A percentile compares a stretch with the other conserved stretches of the same genome.
These are phyloP conservation scores for Nephrocerus scutellatus DNA, from an alignment of 2,888 invertebrate species.

Conservation along the genomic window DNA sequence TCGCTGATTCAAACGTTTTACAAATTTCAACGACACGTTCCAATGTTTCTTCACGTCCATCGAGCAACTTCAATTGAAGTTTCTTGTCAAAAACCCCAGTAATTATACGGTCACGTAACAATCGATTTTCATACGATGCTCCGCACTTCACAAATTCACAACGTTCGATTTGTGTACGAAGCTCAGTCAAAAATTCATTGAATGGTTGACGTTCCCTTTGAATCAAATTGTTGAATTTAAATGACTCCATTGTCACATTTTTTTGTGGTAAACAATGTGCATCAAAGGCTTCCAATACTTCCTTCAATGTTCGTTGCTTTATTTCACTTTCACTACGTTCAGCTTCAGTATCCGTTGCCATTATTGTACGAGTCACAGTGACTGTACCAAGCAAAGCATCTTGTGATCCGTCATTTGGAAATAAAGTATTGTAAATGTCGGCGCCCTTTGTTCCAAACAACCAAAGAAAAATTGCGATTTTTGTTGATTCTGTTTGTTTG, in stretches of 20 bases:
- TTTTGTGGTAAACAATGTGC: conserved; percentile 15
- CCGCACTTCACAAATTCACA: conserved; percentile 16
- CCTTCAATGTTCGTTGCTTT: conserved; percentile 11
- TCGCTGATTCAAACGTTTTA: conserved; percentile 13
- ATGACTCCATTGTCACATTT: conserved; percentile 15
- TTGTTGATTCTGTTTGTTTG: background rate
- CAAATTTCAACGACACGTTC: conserved; percentile 15
- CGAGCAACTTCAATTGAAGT: conserved; percentile 14
- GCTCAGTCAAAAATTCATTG: conserved; percentile 17
- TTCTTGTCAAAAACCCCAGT: conserved; percentile 18
- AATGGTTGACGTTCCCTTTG: conserved; percentile 18
- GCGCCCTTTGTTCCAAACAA: conserved; percentile 11
- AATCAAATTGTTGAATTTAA: conserved; percentile 17
- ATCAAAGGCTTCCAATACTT: conserved; percentile 13
- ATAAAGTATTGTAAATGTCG: conserved; percentile 13
- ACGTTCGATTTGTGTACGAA: conserved; percentile 13
- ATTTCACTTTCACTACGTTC: background rate
- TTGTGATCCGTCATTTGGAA: conserved; percentile 13
- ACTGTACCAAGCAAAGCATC: conserved; percentile 10
- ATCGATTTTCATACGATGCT: conserved; percentile 15
- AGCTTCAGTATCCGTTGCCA: background rate
- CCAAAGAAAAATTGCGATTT: conserved; percentile 13
- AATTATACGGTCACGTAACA: conserved; percentile 20
- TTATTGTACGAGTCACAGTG: too few relatives aligned
- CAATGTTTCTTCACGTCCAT: conserved; percentile 16